Evolutionary conservation across 2,113 vertebrate genomes (phyloP).

Genomic region (Erythrocebus patas): DNA sequence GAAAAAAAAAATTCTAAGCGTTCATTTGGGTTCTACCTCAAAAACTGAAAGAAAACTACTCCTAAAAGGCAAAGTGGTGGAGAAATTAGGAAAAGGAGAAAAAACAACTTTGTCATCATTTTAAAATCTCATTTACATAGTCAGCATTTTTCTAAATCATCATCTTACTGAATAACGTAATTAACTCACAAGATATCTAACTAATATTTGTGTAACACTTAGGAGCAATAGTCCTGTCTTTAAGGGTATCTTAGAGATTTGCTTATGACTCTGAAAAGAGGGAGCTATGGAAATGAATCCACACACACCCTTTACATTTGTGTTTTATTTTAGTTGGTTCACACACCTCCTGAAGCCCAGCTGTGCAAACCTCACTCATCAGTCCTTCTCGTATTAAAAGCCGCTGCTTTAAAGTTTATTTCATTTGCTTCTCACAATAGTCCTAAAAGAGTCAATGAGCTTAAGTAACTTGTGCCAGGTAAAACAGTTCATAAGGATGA

Average conservation of each 20-base stretch:
- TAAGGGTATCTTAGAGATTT: neutral
- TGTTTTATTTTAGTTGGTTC: neutral
- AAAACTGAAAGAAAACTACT: neutral
- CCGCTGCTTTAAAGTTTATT: neutral
- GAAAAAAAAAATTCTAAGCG: neutral
- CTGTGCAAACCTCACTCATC: neutral
- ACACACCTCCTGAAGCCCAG: neutral
- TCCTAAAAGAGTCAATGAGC: neutral
- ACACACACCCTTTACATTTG: neutral
- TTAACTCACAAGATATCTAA: neutral
- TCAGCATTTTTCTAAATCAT: neutral
- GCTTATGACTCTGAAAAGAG: neutral
- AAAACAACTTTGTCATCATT: neutral
- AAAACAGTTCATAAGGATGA: neutral
- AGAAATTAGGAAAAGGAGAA: neutral
- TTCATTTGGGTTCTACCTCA: neutral
- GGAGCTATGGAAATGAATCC: neutral
- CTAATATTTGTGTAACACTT: neutral
- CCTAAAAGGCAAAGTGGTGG: neutral
- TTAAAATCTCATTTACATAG: neutral
- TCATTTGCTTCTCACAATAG: neutral
- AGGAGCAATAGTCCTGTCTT: neutral
- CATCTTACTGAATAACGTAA: neutral
- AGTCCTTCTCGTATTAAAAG: neutral
- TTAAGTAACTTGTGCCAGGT: neutral